A percentile compares a stretch with the other conserved stretches of the same genome.
phyloP scores from a whole-genome alignment of 2,113 vertebrate genomes.

The Halcyon malimbica region DNA sequence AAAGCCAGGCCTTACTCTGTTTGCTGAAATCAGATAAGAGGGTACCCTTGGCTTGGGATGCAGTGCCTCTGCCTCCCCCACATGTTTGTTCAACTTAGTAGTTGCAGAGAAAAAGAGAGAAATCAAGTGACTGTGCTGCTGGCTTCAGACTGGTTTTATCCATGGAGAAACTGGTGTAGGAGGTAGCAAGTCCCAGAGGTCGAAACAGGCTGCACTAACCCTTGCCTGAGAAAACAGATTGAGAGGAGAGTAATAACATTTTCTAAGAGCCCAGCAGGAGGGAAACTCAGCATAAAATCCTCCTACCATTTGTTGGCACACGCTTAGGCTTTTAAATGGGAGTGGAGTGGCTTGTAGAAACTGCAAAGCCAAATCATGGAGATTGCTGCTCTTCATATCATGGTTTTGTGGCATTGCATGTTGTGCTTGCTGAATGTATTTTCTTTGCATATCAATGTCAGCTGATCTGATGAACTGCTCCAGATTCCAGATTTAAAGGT shows the following conservation, averaged over 20 bases:
- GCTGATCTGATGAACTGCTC: rapidly evolving
- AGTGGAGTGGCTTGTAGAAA: background rate
- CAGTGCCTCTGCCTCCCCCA: rapidly evolving
- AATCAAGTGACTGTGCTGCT: background rate
- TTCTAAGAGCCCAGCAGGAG: background rate
- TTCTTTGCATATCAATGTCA: background rate
- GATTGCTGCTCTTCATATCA: background rate
- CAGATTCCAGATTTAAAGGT: background rate
- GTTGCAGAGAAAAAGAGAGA: background rate
- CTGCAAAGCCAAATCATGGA: rapidly evolving
- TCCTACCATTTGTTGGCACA: background rate
- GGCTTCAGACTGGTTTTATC: background rate
- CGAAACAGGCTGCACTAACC: background rate
- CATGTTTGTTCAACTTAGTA: background rate
- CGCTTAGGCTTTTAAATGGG: background rate
- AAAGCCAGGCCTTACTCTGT: background rate
- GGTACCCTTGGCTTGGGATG: background rate
- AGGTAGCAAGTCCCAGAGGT: background rate
- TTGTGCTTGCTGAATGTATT: background rate
- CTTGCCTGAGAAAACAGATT: background rate
- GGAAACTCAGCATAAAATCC: background rate
- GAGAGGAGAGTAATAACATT: background rate
- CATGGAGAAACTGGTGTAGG: background rate
- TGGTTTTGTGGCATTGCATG: rapidly evolving
- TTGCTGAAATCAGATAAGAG: background rate